These are phyloP conservation scores for Pseudomyrmex cubaensis DNA, from an alignment of 1,140 invertebrate species.

Conservation along the genomic window DNA sequence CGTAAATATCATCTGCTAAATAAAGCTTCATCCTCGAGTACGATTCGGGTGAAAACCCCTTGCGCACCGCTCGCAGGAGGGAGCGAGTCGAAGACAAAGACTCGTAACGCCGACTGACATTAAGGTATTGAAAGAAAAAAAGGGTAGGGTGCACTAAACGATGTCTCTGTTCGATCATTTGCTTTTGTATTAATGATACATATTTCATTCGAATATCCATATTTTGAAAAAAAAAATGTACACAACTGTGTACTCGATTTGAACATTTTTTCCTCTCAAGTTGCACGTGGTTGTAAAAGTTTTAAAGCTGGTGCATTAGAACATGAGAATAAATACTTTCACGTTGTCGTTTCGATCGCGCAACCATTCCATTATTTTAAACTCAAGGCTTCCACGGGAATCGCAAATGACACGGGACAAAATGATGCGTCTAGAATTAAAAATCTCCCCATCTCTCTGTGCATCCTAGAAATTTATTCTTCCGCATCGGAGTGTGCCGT, in stretches of 20 bases:
- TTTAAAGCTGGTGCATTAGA: neutral
- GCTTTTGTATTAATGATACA: neutral
- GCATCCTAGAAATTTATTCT: constrained; percentile 72
- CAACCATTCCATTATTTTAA: neutral
- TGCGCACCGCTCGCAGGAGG: constrained; percentile 66
- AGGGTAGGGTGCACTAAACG: constrained; percentile 51
- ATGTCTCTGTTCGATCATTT: constrained; percentile 31
- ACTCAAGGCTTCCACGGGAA: neutral
- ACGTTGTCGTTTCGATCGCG: neutral
- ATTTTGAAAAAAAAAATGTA: neutral
- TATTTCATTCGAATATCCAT: neutral
- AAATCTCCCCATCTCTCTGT: constrained; percentile 46
- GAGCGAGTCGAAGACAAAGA: constrained; percentile 79
- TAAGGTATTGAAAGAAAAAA: constrained; percentile 79
- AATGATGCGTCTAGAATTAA: constrained; percentile 27
- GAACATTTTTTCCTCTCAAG: neutral
- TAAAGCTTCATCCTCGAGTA: constrained; percentile 82
- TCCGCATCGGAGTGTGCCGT: constrained; percentile 39
- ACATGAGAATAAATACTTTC: neutral
- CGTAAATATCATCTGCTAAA: constrained; percentile 85
- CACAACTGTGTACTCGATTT: neutral
- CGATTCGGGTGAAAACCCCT: constrained; percentile 76
- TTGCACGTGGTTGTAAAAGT: neutral
- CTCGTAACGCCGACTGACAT: constrained; percentile 78
- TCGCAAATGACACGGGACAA: constrained; percentile 10